Conservation (phyloP, 2,797 vertebrate genomes). For the Mareca penelope region DNA sequence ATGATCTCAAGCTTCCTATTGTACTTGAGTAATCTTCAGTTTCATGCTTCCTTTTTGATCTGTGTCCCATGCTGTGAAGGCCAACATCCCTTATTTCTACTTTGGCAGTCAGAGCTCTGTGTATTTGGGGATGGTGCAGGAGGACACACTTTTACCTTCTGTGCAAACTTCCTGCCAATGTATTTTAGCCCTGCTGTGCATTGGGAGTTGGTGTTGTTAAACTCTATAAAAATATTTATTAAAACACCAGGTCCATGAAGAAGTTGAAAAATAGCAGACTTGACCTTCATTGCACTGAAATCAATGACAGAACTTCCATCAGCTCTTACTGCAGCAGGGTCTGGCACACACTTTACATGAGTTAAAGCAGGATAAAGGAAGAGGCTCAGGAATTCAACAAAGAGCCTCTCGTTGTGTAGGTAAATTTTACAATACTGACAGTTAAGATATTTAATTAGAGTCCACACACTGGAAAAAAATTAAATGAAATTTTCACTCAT, state of each 20-base stretch:
- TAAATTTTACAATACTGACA: not conserved
- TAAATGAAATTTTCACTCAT: not conserved
- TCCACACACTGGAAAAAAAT: not conserved
- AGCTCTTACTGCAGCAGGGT: not conserved
- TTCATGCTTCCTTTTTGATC: slow-evolving; percentile 57
- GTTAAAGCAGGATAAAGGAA: not conserved
- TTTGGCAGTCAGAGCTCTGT: slow-evolving; percentile 4
- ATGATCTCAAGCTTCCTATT: slow-evolving; percentile 43
- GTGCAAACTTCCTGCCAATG: slow-evolving; percentile 11
- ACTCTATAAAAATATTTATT: slow-evolving; percentile 5
- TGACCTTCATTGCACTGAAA: not conserved
- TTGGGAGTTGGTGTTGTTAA: not conserved
- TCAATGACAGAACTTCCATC: not conserved
- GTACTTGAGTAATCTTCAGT: slow-evolving; percentile 46
- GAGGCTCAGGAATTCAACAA: not conserved
- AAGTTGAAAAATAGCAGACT: not conserved
- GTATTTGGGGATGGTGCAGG: not conserved
- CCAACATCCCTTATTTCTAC: slow-evolving; percentile 28
- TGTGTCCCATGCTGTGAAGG: not conserved
- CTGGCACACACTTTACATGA: not conserved
- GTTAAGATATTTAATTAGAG: not conserved
- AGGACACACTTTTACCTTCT: slow-evolving; percentile 6
- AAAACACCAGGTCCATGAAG: not conserved
- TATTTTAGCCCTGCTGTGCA: not conserved
- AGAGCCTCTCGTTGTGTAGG: not conserved